Evolutionary conservation across 2,888 invertebrate genomes (phyloP), one percentile per base, ranked within the genome.

Genomic region (Drosophila leonis): DNA sequence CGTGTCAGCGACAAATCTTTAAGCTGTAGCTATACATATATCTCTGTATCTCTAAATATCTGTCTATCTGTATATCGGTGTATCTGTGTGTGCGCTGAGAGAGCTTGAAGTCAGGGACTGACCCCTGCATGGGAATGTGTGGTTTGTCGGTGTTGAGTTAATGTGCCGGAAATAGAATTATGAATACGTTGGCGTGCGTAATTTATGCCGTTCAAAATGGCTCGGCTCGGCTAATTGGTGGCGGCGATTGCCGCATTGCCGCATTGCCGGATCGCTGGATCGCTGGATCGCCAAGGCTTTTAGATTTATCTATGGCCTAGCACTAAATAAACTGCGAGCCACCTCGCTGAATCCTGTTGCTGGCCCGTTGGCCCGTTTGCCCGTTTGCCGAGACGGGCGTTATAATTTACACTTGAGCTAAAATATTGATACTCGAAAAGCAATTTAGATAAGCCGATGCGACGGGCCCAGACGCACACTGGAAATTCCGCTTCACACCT

Each of bases 361-460:
- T 7, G 29, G 49, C 49, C 48, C 31, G 31, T 12, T 12, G 18
- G 49, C 49, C 48, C 31, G 31, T 12, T 29, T 9, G 49, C 49
- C 31, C 18, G 31, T 31, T 29, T 49, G 31, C 49, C 2, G 20
- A 46, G 56, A 72, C 72, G 65, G 74, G 82, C 80, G 82, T 80
- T 88, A 89, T 87, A 89, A 87, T 86, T 86, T 88, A 90, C 91
- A 91, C 90, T 91, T 91, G 90, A 91, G 90, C 88, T 91, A 91
- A 91, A 91, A 91, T 91, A 91, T 91, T 91, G 91, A 91, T 91
- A 91, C 91, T 91, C 91, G 83, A 90, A 91, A 91, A 91, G 91
- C 90, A 91, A 91, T 91, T 91, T 91, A 91, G 91, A 91, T 91
- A 91, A 91, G 91, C 71, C 68, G 64, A 67, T 64, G 66, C 68